A percentile compares a stretch with the other conserved stretches of the same genome.
Conservation (phyloP, 1,140 invertebrate species). For the Drosophila grimshawi region DNA sequence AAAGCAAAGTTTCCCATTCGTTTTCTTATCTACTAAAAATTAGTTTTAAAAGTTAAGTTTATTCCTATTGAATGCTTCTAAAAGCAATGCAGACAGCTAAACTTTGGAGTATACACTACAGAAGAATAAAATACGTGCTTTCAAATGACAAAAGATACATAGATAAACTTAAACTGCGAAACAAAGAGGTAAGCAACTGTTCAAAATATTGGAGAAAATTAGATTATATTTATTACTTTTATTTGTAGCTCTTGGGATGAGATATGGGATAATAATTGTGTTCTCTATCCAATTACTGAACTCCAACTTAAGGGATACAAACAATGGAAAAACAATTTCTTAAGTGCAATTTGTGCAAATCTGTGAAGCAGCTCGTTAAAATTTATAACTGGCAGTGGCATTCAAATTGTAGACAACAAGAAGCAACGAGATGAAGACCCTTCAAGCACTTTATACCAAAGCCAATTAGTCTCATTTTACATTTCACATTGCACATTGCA, state of each 20-base stretch:
- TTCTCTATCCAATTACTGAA: too few relatives aligned
- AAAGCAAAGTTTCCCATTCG: neutral
- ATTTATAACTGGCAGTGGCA: neutral
- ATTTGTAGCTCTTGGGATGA: too few relatives aligned
- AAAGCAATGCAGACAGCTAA: neutral
- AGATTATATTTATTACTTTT: too few relatives aligned
- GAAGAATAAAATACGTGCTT: neutral
- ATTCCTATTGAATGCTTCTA: neutral
- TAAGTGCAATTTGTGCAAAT: neutral
- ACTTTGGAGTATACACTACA: neutral
- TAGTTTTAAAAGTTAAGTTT: neutral
- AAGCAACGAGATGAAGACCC: neutral
- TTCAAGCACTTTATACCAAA: neutral
- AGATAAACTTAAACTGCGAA: neutral
- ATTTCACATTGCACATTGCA: neutral
- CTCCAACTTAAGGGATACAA: too few relatives aligned
- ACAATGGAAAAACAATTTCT: too few relatives aligned
- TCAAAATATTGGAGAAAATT: too few relatives aligned
- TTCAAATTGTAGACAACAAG: neutral
- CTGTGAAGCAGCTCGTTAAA: neutral
- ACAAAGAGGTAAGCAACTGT: too few relatives aligned
- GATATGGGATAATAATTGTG: too few relatives aligned
- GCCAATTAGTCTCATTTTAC: constrained; percentile 11
- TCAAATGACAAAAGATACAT: neutral
- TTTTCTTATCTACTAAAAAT: neutral